Percentiles rank a stretch among this genome's conserved stretches.
Evolutionary conservation across 2,888 invertebrate species (phyloP).

Genomic region (Hypena proboscidalis): DNA sequence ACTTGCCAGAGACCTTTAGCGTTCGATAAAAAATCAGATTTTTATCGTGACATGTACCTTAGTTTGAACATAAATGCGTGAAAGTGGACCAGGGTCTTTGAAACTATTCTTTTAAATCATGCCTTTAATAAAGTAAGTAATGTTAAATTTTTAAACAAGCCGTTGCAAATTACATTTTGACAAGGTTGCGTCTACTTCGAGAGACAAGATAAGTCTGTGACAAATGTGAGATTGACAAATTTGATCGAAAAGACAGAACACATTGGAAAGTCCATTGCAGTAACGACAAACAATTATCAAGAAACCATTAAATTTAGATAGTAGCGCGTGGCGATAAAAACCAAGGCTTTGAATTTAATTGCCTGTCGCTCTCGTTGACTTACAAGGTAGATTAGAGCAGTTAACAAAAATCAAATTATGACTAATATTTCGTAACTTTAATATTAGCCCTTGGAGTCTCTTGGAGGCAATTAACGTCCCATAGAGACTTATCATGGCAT

Average conservation of each 20-base stretch:
- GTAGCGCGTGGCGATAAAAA: conserved; percentile 1
- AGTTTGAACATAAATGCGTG: conserved; percentile 23
- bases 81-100: conserved; percentile 53
- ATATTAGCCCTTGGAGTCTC: background rate
- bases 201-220: conserved; percentile 4
- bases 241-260: conserved; percentile 3
- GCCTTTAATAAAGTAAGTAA: conserved; percentile 40
- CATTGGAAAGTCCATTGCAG: background rate
- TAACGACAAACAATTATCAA: conserved; percentile 1
- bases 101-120: conserved; percentile 46
- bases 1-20: background rate
- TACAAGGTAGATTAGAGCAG: conserved; percentile 1
- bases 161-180: conserved; percentile 39
- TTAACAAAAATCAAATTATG: background rate
- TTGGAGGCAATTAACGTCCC: background rate
- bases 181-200: conserved; percentile 23
- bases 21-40: conserved; percentile 1
- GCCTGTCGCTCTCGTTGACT: conserved; percentile 12
- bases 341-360: conserved; percentile 9
- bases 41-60: conserved; percentile 5
- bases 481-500: background rate
- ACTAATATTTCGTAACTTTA: background rate
- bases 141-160: conserved; percentile 26
- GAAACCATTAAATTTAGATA: conserved; percentile 2
- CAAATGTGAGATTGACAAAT: conserved; percentile 10